Evolutionary conservation across 2,888 invertebrate species (phyloP), one percentile per base, ranked within the genome.

Genomic region (Melieria crassipennis): DNA sequence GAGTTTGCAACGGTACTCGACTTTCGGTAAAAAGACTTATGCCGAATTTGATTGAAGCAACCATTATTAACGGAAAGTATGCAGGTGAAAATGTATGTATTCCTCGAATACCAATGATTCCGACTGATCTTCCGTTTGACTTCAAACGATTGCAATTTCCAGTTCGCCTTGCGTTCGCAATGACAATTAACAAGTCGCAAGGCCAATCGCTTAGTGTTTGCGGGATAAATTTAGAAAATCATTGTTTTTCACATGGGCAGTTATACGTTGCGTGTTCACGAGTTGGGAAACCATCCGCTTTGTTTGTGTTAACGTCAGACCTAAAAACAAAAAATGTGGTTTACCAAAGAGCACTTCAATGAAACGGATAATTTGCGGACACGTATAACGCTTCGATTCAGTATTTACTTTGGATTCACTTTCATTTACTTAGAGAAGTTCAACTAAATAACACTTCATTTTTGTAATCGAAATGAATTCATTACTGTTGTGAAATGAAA

Each of bases 1-100:
- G 70, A 60, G 71, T 82, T 13, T 80, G 78, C 70, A 82, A 81
- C 72, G 80, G 80, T 3, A 81, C 79, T 50, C 55, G 69, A 50
- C 64, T 69, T 56, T 9, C 63, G 43, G 64, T 69, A 10, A 7
- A 78, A 75, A 79, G 77, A 65, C 69, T 84, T 42, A 77, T 76
- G 75, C 70, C 64, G 64, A 80, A 83, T 70, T 65, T 81, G 48
- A 77, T 83, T 52, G 77, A 70, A 46, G 69, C 62, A 69, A 63
- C 64, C 11, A 65, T 69, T 64, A 50, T 72, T 56, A 69, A 69
- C 11, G 68, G 68, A 72, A 72, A 72, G 65, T 72, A 69, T 69
- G 62, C n/a, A 69, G 65, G 72, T 56, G 72, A 72, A 61, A 62
- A 65, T 56, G 65, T 69, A 61, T 69, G 50, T 52, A 69, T 72